Evolutionary conservation across 2,797 vertebrate genomes (phyloP).

Genomic region (Triplophysa bombifrons): DNA sequence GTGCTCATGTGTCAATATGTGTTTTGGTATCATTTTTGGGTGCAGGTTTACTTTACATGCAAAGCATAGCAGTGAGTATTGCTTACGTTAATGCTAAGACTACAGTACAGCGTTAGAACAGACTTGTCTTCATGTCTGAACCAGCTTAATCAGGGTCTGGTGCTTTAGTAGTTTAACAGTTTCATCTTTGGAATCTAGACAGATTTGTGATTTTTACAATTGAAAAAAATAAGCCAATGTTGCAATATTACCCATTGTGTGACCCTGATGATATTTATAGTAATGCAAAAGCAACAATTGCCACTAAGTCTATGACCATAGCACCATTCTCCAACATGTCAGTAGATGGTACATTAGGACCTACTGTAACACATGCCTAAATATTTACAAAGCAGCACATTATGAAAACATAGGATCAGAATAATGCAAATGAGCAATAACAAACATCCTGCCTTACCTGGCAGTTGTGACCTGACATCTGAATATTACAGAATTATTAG

Average conservation of each 20-base stretch:
- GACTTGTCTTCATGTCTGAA: conserved; percentile 5
- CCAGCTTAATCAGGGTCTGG: conserved; percentile 26
- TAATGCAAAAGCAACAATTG: conserved; percentile 37
- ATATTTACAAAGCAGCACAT: conserved; percentile 34
- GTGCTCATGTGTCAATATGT: conserved; percentile 17
- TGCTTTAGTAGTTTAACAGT: background rate
- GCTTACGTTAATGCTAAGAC: conserved; percentile 28
- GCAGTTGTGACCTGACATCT: conserved; percentile 35
- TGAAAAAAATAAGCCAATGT: conserved; percentile 19
- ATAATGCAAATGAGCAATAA: conserved; percentile 20
- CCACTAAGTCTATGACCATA: conserved; percentile 23
- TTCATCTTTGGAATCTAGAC: conserved; percentile 38
- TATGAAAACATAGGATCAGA: conserved; percentile 4
- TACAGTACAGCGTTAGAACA: conserved; percentile 27
- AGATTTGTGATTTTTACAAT: conserved; percentile 28
- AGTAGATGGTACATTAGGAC: background rate
- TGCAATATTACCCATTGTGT: conserved; percentile 23
- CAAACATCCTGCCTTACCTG: background rate
- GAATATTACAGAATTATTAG: conserved; percentile 12
- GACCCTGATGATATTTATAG: conserved; percentile 20
- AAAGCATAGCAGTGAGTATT: conserved; percentile 37
- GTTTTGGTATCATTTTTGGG: conserved; percentile 26
- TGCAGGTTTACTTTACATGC: conserved; percentile 28
- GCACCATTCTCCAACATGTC: conserved; percentile 13
- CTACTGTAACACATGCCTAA: conserved; percentile 16